Evolutionary conservation across 2,113 vertebrate genomes (phyloP).

Genomic region (Syngnathus scovelli): DNA sequence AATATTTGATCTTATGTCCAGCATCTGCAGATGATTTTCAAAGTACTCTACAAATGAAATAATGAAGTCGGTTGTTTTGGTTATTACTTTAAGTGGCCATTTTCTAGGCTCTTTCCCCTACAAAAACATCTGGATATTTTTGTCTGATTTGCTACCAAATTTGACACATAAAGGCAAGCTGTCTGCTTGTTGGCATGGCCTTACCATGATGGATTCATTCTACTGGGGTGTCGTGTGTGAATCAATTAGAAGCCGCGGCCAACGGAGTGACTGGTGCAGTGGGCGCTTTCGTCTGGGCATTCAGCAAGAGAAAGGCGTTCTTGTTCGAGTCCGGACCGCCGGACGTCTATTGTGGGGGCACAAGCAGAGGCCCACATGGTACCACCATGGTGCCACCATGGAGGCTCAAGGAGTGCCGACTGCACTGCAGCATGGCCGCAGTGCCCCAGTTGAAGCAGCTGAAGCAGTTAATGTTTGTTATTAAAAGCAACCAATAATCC

Average conservation of each 20-base stretch:
- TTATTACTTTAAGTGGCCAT: background rate
- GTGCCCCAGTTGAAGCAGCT: constrained; percentile 22
- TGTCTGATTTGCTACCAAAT: background rate
- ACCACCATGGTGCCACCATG: constrained; percentile 32
- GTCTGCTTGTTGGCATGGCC: constrained; percentile 53
- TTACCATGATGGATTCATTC: constrained; percentile 52
- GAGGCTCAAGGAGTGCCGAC: constrained; percentile 47
- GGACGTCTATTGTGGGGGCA: constrained; percentile 21
- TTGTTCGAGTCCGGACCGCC: constrained; percentile 29
- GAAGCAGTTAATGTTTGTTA: constrained; percentile 13
- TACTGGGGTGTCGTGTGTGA: constrained; percentile 44
- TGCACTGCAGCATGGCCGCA: constrained; percentile 19
- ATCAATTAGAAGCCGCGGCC: constrained; percentile 50
- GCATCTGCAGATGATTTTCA: too few species aligned
- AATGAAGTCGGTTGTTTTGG: background rate
- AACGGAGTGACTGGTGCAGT: constrained; percentile 26
- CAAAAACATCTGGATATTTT: background rate
- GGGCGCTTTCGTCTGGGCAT: constrained; percentile 2
- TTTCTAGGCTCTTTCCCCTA: background rate
- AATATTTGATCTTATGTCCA: too few species aligned
- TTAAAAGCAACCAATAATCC: constrained; percentile 14
- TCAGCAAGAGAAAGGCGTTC: constrained; percentile 36
- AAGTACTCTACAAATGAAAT: too few species aligned
- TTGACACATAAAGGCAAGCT: constrained; percentile 21
- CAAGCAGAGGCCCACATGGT: constrained; percentile 36